phyloP scores from a whole-genome alignment of 2,797 vertebrate genomes.

The Myoxocephalus aenaeus region DNA sequence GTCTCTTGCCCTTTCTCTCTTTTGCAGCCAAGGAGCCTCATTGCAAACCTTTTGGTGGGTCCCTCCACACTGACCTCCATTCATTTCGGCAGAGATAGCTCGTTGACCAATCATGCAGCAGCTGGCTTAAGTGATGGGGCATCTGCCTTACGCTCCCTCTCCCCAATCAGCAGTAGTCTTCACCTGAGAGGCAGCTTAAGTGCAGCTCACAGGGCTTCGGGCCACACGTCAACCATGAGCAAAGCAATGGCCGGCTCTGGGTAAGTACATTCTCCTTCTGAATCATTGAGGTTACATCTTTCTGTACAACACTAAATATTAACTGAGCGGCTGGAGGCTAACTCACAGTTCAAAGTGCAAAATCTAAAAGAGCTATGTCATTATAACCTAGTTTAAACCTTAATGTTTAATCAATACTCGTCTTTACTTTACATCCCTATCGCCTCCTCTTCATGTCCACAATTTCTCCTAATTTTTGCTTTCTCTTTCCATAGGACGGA shows the following conservation, averaged over 20 bases:
- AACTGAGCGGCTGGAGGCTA: background rate
- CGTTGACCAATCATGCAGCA: slow-evolving; percentile 86
- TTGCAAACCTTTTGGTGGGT: slow-evolving; percentile 91
- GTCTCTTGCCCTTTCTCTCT: slow-evolving; percentile 9
- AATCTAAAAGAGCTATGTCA: background rate
- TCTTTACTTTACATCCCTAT: background rate
- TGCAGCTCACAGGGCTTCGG: slow-evolving; percentile 68
- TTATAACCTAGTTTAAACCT: background rate
- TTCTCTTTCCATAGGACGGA: slow-evolving; percentile 84
- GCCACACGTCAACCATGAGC: slow-evolving; percentile 68
- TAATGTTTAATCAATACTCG: background rate
- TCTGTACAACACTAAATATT: background rate
- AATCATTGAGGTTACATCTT: background rate
- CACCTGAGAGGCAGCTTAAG: slow-evolving; percentile 82
- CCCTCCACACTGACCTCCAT: slow-evolving; percentile 88
- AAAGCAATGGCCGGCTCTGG: slow-evolving; percentile 90
- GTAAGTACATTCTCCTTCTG: slow-evolving; percentile 68
- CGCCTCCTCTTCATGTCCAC: background rate
- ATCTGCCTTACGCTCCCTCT: slow-evolving; percentile 93
- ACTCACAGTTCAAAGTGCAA: background rate
- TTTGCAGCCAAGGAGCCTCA: slow-evolving; percentile 93
- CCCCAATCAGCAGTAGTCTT: slow-evolving; percentile 89
- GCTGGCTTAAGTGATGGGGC: slow-evolving; percentile 84
- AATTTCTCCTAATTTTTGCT: slow-evolving; percentile 1
- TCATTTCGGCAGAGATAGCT: slow-evolving; percentile 87